phyloP scores from a whole-genome alignment of 92 coral and sea anemone genomes.

The Pocillopora grandis region DNA sequence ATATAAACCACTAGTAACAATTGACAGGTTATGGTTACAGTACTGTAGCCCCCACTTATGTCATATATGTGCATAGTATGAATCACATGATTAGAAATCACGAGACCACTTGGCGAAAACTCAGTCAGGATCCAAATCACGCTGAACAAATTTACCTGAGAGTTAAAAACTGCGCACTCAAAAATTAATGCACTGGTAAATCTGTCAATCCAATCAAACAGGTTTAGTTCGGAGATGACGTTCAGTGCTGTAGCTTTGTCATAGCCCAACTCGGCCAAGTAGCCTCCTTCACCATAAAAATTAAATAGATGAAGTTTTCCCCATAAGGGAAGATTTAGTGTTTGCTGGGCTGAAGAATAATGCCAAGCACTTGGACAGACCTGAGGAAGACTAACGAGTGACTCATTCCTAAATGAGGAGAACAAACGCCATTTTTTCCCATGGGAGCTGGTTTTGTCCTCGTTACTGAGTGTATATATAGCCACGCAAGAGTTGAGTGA shows the following conservation, averaged over 20 bases:
- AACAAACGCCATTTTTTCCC: conserved; percentile 33
- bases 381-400: neutral
- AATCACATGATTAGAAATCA: conserved; percentile 22
- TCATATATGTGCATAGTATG: conserved; percentile 49
- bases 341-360: conserved; percentile 28
- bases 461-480: conserved; percentile 14
- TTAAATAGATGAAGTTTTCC: neutral
- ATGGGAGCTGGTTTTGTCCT: conserved; percentile 31
- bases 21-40: conserved; percentile 43
- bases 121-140: conserved; percentile 40
- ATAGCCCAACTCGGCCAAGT: conserved; percentile 38
- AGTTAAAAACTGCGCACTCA: conserved; percentile 44
- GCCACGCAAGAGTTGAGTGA: conserved; percentile 33
- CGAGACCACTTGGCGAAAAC: conserved; percentile 42
- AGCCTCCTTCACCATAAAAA: conserved; percentile 49
- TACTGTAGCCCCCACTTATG: conserved; percentile 50
- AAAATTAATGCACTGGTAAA: conserved; percentile 53
- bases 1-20: conserved; percentile 39
- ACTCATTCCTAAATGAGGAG: neutral
- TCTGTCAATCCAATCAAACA: conserved; percentile 43
- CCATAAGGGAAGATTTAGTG: conserved; percentile 24
- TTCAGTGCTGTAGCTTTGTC: conserved; percentile 21
- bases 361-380: conserved; percentile 43
- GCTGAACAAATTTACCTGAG: conserved; percentile 48
- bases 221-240: conserved; percentile 8